phyloP scores from a whole-genome alignment of 2,888 invertebrate genomes.

The Hirtodrosophila histrioides region DNA sequence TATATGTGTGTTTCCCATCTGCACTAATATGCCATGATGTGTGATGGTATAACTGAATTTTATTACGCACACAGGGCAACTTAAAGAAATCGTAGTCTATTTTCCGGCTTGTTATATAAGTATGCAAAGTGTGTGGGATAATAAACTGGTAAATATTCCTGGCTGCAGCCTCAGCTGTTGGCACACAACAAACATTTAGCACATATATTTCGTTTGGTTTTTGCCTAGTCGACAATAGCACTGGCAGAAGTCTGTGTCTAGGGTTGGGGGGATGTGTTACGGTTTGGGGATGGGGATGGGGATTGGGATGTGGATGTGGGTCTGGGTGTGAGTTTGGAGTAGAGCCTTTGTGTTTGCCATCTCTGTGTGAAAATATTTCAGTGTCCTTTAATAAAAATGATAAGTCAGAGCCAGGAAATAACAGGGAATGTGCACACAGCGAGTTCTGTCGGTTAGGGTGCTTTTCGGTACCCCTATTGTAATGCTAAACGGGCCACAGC shows the following conservation, averaged over 20 bases:
- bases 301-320: neutral
- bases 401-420: conserved; percentile 60
- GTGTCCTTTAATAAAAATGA: conserved; percentile 65
- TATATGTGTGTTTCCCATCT: no score
- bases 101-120: conserved; percentile 5
- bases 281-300: neutral
- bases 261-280: neutral
- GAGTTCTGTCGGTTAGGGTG: neutral
- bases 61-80: conserved; percentile 11
- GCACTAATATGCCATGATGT: no score
- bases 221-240: conserved; percentile 55
- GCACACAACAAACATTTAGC: conserved; percentile 31
- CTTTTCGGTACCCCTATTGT: conserved; percentile 39
- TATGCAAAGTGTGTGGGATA: conserved; percentile 37
- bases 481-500: conserved; percentile 48
- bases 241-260: conserved; percentile 2
- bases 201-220: conserved; percentile 45
- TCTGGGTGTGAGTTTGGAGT: neutral
- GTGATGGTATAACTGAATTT: conserved; percentile 1
- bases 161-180: conserved; percentile 25
- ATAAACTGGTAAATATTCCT: conserved; percentile 42
- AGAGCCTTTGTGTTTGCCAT: conserved; percentile 46
- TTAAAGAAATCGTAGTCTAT: conserved; percentile 16
- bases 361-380: conserved; percentile 59
- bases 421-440: conserved; percentile 31